Conservation (phyloP, 2,888 invertebrate species). For the Drosophila putrida region DNA sequence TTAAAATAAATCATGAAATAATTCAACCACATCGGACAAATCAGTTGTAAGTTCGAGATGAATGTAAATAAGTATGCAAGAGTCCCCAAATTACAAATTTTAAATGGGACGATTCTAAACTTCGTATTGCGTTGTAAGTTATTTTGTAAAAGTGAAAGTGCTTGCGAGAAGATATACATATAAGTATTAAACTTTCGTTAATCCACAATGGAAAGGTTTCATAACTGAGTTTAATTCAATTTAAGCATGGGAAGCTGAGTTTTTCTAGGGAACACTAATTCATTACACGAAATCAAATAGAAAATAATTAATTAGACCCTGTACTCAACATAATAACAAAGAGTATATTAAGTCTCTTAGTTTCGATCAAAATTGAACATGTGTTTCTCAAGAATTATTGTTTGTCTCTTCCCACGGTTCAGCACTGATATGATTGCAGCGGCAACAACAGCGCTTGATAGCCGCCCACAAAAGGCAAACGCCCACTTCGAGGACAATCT, state of each 20-base stretch:
- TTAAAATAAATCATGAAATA: constrained; percentile 27
- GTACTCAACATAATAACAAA: too few relatives aligned
- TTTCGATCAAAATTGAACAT: constrained; percentile 1
- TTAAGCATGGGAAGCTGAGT: background rate
- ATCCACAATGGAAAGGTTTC: background rate
- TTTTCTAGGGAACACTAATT: background rate
- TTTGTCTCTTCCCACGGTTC: background rate
- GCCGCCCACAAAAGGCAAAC: constrained; percentile 37
- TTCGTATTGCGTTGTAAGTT: constrained; percentile 36
- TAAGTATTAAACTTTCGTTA: background rate
- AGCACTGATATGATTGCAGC: constrained; percentile 56
- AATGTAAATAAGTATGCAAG: background rate
- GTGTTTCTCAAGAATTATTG: constrained; percentile 2
- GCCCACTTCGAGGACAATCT: constrained; percentile 61
- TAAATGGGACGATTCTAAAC: background rate
- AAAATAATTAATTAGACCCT: background rate
- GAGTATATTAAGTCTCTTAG: too few relatives aligned
- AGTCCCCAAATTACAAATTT: background rate
- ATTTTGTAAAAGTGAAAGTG: constrained; percentile 53
- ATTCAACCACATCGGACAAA: background rate
- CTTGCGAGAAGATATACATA: background rate
- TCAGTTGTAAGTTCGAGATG: constrained; percentile 30
- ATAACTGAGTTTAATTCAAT: background rate
- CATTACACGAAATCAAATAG: background rate
- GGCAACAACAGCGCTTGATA: constrained; percentile 27